phyloP scores from a whole-genome alignment of 92 coral and sea anemone species.

The Umimayanthus chanpuru region DNA sequence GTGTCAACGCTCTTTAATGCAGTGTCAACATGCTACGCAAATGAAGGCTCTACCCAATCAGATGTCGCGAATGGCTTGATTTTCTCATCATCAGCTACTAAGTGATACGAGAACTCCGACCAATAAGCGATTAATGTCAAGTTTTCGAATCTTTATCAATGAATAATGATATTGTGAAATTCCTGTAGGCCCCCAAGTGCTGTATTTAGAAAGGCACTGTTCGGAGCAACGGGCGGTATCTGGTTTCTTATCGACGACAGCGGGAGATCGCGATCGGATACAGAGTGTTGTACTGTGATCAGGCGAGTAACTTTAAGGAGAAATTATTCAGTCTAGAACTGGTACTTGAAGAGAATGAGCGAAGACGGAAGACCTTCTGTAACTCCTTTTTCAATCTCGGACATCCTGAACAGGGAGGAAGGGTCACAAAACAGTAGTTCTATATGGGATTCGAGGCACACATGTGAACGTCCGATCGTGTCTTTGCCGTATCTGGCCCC shows the following conservation, averaged over 20 bases:
- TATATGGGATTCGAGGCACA: constrained; percentile 28
- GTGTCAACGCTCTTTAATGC: constrained; percentile 96
- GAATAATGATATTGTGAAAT: constrained; percentile 96
- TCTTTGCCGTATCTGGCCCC: constrained; percentile 34
- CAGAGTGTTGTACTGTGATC: constrained; percentile 40
- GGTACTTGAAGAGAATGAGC: constrained; percentile 57
- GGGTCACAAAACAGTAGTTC: constrained; percentile 48
- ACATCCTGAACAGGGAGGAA: constrained; percentile 83
- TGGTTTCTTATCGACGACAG: constrained; percentile 64
- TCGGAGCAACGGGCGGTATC: constrained; percentile 89
- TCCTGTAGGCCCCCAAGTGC: constrained; percentile 95
- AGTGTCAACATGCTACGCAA: constrained; percentile 97
- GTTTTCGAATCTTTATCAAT: constrained; percentile 93
- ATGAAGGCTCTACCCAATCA: constrained; percentile 85
- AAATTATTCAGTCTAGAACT: constrained; percentile 17
- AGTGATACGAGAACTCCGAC: constrained; percentile 93
- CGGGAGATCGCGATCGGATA: constrained; percentile 63
- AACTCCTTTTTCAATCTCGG: constrained; percentile 92
- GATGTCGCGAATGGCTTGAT: constrained; percentile 85
- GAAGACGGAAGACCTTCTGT: constrained; percentile 74
- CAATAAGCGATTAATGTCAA: constrained; percentile 97
- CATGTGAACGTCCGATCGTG: constrained; percentile 7
- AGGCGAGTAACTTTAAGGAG: constrained; percentile 40
- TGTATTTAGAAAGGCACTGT: constrained; percentile 83
- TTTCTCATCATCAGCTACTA: constrained; percentile 95